Evolutionary conservation across 1,140 invertebrate species (phyloP).

Genomic region (Nomia melanderi): DNA sequence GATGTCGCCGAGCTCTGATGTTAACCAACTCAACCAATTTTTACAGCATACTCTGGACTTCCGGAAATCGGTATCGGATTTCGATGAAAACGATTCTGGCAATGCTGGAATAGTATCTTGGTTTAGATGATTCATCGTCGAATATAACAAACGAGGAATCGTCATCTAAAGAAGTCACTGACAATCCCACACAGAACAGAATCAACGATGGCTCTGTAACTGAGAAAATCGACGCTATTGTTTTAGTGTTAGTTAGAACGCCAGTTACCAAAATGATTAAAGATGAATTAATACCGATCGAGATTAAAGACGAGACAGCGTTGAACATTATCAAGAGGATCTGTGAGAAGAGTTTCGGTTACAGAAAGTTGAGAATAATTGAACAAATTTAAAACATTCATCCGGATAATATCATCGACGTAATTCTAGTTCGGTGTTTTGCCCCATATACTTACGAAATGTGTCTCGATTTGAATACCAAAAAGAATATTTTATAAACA

Average conservation of each 20-base stretch:
- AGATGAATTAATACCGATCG: background rate
- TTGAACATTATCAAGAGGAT: constrained; percentile 41
- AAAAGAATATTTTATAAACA: background rate
- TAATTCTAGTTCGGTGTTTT: too few relatives aligned
- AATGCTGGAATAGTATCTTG: background rate
- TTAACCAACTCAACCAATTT: background rate
- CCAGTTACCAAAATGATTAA: background rate
- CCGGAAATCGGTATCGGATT: background rate
- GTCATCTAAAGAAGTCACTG: too few relatives aligned
- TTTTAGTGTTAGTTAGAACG: constrained; percentile 4
- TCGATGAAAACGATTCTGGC: too few relatives aligned
- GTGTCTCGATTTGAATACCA: background rate
- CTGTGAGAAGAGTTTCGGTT: constrained; percentile 81
- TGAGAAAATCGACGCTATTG: background rate
- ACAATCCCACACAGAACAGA: background rate
- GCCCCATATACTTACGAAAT: background rate
- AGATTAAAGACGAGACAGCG: background rate
- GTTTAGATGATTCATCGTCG: background rate
- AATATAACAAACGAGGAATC: fast-evolving
- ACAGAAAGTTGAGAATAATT: too few relatives aligned
- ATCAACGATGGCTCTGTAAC: background rate
- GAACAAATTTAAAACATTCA: background rate
- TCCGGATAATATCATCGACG: background rate
- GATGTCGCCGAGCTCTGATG: background rate
- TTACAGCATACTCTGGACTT: background rate